A percentile compares a stretch with the other conserved stretches of the same genome.
These are phyloP conservation scores for Leptogaster cylindrica DNA, from an alignment of 2,888 invertebrate species.

Conservation along the genomic window DNA sequence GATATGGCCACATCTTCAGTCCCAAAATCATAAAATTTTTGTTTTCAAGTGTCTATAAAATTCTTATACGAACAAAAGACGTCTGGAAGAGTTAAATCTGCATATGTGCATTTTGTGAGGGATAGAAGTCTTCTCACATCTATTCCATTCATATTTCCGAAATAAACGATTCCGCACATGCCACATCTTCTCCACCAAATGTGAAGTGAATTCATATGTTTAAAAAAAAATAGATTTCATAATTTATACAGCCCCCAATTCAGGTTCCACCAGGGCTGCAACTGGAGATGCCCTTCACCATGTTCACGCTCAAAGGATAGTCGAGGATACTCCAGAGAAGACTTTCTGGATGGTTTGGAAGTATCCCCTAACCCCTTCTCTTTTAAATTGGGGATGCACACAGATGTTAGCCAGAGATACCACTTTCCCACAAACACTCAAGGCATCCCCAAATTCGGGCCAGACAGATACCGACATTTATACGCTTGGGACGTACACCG, in stretches of 20 bases:
- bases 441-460: constrained; percentile 30
- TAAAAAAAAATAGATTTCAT: constrained; percentile 37
- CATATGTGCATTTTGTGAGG: constrained; percentile 34
- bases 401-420: constrained; percentile 29
- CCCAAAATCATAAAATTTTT: constrained; percentile 27
- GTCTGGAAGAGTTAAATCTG: constrained; percentile 28
- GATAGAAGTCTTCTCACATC: constrained; percentile 30
- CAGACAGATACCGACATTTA: constrained; percentile 31
- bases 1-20: constrained; percentile 1
- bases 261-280: not conserved
- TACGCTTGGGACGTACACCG: constrained; percentile 16
- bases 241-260: constrained; percentile 32
- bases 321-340: not conserved
- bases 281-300: not conserved
- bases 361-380: constrained; percentile 10
- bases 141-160: constrained; percentile 33
- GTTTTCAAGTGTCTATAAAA: constrained; percentile 21
- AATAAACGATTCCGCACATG: constrained; percentile 38
- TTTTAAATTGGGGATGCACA: too few species aligned
- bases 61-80: constrained; percentile 4
- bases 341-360: not conserved
- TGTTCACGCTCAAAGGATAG: not conserved
- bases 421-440: constrained; percentile 37
- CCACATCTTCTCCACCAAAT: constrained; percentile 32
- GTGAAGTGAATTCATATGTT: constrained; percentile 38